Percentiles rank a stretch among this genome's conserved stretches.
phyloP scores from a whole-genome alignment of 2,797 vertebrate genomes.

The Garrulus glandarius region DNA sequence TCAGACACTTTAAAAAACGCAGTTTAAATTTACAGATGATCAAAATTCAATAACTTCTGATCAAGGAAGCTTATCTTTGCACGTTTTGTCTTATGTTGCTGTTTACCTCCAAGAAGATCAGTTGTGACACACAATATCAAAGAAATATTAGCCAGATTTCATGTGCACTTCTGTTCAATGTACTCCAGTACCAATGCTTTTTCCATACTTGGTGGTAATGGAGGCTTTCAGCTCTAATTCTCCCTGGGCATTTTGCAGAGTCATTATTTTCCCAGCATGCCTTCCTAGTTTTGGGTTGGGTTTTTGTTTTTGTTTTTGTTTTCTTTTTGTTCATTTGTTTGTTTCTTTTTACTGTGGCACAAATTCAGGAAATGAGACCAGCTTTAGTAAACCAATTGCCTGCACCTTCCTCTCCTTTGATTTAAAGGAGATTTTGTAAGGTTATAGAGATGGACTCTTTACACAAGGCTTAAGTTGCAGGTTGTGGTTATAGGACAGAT shows the following conservation, averaged over 20 bases:
- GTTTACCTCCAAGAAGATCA: neutral
- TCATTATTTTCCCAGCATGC: neutral
- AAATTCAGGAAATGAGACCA: neutral
- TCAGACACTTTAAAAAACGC: neutral
- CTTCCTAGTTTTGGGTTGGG: neutral
- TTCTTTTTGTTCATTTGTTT: neutral
- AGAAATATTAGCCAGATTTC: neutral
- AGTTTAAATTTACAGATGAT: neutral
- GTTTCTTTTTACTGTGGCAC: neutral
- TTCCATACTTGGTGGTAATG: neutral
- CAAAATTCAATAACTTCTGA: neutral
- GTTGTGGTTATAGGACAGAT: neutral
- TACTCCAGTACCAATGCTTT: neutral
- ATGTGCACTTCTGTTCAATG: neutral
- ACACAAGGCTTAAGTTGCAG: neutral
- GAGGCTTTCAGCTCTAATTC: neutral
- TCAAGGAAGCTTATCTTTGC: neutral
- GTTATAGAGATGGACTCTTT: neutral
- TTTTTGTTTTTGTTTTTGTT: neutral
- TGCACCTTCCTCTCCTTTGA: neutral
- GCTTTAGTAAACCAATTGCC: neutral
- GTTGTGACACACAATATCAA: neutral
- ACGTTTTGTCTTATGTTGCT: neutral
- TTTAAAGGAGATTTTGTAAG: neutral
- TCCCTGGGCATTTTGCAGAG: neutral